Evolutionary conservation across 2,888 invertebrate genomes (phyloP), one percentile per base, ranked within the genome.

Genomic region (Philereme transversata): DNA sequence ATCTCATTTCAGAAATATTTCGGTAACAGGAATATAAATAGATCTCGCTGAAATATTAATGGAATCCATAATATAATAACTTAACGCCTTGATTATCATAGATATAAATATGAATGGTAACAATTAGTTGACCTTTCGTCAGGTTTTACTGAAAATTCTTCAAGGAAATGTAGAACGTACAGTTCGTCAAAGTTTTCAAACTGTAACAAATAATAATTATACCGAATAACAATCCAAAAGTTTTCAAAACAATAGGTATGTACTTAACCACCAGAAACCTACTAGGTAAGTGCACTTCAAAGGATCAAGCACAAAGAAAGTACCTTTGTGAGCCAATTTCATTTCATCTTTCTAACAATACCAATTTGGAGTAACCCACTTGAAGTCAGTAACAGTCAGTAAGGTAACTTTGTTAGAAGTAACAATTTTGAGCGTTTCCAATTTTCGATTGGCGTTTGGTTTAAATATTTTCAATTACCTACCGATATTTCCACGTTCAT

Each of bases 241-340:
- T 62, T 62, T 54, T 57, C 57, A 55, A 58, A 58, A 47, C 47
- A 45, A 57, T 50, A 57, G 53, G 45, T 4, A 38, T 3, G 22
- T 22, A 22, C 36, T 7, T 40, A 44, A 22, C 22, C 7, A 11
- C 47, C 33, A 40, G 59, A 60, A 63, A 60, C 56, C 60, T 36
- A 40, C 50, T 43, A 60, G 60, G 60, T 64, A 60, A 64, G 60
- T 64, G 64, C 60, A 64, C 60, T 64, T 57, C 52, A 58, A 61
- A 62, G 47, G 54, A 60, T 53, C 57, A 54, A 64, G 57, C 38
- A 40, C 51, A 48, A 55, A 49, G 11, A 36, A 57, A 46, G 43
- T 54, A 57, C 50, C 9, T 58, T 48, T 56, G 11, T 43, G 36
- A 63, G 51, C 45, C 41, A 63, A 59, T 57, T 63, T 47, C 49